Percentiles rank a stretch among this genome's conserved stretches.
phyloP scores from a whole-genome alignment of 1,140 invertebrate genomes.

The Ips typographus region DNA sequence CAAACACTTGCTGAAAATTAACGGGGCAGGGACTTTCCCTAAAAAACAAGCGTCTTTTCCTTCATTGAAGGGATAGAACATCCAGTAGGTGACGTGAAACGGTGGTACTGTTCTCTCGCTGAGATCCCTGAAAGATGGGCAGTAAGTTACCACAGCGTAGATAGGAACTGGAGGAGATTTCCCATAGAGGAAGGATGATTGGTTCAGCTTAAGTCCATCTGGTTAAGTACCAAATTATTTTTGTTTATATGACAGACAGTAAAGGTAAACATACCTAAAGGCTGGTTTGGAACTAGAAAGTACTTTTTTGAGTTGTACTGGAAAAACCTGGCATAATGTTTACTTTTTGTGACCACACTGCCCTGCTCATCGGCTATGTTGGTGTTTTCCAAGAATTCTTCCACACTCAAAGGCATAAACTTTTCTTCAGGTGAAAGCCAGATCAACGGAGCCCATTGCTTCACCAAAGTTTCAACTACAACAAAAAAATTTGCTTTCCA shows the following conservation, averaged over 20 bases:
- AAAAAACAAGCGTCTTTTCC: conserved; percentile 60
- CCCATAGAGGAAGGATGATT: conserved; percentile 62
- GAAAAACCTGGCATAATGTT: conserved; percentile 35
- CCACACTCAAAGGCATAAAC: conserved; percentile 62
- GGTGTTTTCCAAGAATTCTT: conserved; percentile 62
- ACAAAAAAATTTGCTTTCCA: background rate
- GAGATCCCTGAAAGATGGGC: conserved; percentile 37
- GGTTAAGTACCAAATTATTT: conserved; percentile 31
- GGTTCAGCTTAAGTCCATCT: conserved; percentile 57
- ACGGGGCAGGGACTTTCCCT: conserved; percentile 59
- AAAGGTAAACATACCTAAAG: conserved; percentile 50
- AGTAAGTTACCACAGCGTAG: conserved; percentile 60
- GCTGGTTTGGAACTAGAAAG: conserved; percentile 58
- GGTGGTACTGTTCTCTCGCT: conserved; percentile 36
- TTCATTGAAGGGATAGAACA: conserved; percentile 67
- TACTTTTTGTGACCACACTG: conserved; percentile 26
- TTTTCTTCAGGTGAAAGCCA: conserved; percentile 65
- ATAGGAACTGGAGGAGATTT: conserved; percentile 61
- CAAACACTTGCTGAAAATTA: conserved; percentile 59
- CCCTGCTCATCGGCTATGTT: conserved; percentile 49
- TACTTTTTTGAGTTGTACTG: conserved; percentile 51
- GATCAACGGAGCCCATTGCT: conserved; percentile 64
- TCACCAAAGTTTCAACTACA: conserved; percentile 42
- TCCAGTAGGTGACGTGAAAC: conserved; percentile 69
- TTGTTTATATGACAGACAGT: background rate